Base-by-base conservation (phyloP, 2,113 vertebrate species). In the Serinus canaria region DNA sequence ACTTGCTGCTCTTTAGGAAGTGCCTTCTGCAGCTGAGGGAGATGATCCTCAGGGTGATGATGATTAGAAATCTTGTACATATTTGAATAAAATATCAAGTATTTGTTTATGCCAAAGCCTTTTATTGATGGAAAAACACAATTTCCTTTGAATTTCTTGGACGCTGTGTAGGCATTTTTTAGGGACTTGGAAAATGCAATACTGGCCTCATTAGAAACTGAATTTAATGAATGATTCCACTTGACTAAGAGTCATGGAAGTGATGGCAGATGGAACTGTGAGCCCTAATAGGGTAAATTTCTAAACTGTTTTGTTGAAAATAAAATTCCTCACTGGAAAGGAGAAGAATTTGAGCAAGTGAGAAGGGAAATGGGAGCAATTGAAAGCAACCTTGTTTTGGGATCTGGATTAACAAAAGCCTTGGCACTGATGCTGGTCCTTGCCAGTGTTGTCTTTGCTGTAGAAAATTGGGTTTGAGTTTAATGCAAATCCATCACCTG, bases 11-110 rank as follows among this genome's bases (percentile, higher is more conserved):
- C 49, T 74, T 59, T 10, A 52, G 14, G 12, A 94, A 86, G 88
- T 93, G 95, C 92, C 92, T 93, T 95, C 64, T 88, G 89, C 75
- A 73, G 1, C 55, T 17, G 22, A 17, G 28, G 55, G 17, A 22
- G 15, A 35, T 52, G 27, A 60, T 87, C 62, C 70, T 82, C 84
- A 75, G 66, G 52, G 75, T 39, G n/a, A 17, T 31, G 53, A 28
- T 66, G 28, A 59, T 75, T 21, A 74, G 27, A 63, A 60, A 49
- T 10, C 6, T 13, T 92, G 82, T 79, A 55, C 7, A 2, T 15
- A 28, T 13, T 33, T 23, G 20, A 92, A 94, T 94, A 92, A 95
- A 95, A 35, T 50, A 30, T 33, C 67, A 66, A 56, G 64, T 10
- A 14, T n/a, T 72, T 89, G 8, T 81, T 90, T 53, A 53, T 33